Conservation (phyloP, 2,113 vertebrate genomes). For the Phasianus colchicus region DNA sequence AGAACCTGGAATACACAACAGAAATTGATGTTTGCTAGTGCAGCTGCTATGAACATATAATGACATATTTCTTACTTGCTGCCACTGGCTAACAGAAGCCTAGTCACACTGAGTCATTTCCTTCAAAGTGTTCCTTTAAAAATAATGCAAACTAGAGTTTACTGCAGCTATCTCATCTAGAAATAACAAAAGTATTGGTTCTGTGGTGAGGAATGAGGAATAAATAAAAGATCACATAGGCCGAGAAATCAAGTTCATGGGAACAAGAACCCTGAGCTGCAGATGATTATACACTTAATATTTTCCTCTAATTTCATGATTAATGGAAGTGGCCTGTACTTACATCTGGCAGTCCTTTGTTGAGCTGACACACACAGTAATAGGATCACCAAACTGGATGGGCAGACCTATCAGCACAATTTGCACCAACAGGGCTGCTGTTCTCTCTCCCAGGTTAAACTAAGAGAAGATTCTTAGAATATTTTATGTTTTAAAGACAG, state of each 20-base stretch:
- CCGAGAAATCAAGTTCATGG: slow-evolving; percentile 22
- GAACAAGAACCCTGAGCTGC: background rate
- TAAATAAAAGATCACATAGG: slow-evolving; percentile 6
- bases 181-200: background rate
- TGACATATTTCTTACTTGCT: background rate
- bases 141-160: slow-evolving; percentile 1
- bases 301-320: background rate
- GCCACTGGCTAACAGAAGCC: background rate
- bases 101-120: background rate
- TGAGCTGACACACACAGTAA: background rate
- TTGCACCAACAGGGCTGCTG: background rate
- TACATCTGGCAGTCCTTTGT: background rate
- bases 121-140: slow-evolving; percentile 26
- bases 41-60: background rate
- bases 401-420: background rate
- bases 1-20: background rate
- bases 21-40: background rate
- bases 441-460: background rate
- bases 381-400: background rate
- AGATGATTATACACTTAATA: background rate
- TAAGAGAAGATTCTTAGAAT: background rate
- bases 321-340: slow-evolving; percentile 26
- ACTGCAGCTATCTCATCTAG: background rate
- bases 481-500: background rate
- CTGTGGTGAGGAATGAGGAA: slow-evolving; percentile 2